Evolutionary conservation across 2,888 invertebrate genomes (phyloP).

Genomic region (Salpingus planirostris): DNA sequence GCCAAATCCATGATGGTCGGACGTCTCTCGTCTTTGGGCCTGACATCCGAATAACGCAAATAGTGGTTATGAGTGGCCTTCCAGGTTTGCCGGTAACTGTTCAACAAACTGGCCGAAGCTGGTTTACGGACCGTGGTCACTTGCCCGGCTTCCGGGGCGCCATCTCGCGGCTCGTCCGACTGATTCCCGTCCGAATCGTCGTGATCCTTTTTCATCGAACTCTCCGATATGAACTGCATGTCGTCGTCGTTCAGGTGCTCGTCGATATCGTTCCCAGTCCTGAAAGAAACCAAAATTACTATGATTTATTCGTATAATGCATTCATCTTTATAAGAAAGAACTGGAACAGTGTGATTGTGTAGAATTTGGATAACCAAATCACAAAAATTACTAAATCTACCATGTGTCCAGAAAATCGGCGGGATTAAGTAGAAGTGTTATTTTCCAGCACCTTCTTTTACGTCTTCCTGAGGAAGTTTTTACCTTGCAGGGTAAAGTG

Average conservation of each 20-base stretch:
- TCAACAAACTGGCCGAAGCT: slow-evolving; percentile 45
- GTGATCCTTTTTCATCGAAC: slow-evolving; percentile 36
- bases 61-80: slow-evolving; percentile 70
- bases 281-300: too few relatives aligned
- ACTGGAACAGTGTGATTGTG: too few relatives aligned
- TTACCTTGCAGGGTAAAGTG: too few relatives aligned
- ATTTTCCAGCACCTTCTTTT: too few relatives aligned
- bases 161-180: slow-evolving; percentile 37
- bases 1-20: slow-evolving; percentile 83
- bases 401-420: too few relatives aligned
- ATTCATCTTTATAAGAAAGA: too few relatives aligned
- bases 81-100: slow-evolving; percentile 59
- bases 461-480: too few relatives aligned
- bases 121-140: slow-evolving; percentile 36
- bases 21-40: slow-evolving; percentile 77
- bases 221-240: slow-evolving; percentile 54
- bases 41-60: slow-evolving; percentile 66
- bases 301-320: too few relatives aligned
- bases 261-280: slow-evolving; percentile 47
- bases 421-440: too few relatives aligned
- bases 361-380: too few relatives aligned
- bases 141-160: slow-evolving; percentile 30
- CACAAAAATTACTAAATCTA: too few relatives aligned
- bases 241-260: slow-evolving; percentile 50
- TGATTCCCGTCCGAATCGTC: slow-evolving; percentile 35